Evolutionary conservation across 1,140 invertebrate species (phyloP), one percentile per base, ranked within the genome.

Genomic region (Brachionus koreanus): DNA sequence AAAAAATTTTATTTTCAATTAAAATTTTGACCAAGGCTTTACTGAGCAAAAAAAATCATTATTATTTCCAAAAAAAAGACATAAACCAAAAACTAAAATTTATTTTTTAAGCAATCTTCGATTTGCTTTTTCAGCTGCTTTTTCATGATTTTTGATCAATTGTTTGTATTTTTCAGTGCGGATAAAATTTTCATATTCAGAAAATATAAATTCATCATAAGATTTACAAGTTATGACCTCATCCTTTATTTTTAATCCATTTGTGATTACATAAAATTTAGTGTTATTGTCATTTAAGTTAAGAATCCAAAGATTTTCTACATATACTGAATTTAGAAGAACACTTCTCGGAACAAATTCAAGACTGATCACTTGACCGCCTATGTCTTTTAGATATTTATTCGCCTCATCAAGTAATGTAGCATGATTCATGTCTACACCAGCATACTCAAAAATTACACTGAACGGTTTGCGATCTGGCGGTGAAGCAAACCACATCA

Each of bases 131-230:
- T 74, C 39, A 13, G 43, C 46, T n/a, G 39, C 23, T 74, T 74
- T 74, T 65, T 79, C 76, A 79, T 79, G 76, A 57, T 79, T 57
- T 25, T 79, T 79, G 23, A 79, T 37, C 33, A 79, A 25, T 61
- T 79, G 76, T 29, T 79, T 79, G 16, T 61, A 79, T 79, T 79
- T 79, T 65, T 79, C 76, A 65, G 19, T 61, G 19, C 61, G 49
- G 12, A 79, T 65, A 61, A 79, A 79, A 37, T 61, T 57, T 42
- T 79, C 76, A 12, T 61, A 79, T 65, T 79, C 76, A 37, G 49
- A 1, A 65, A 79, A 79, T 65, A 79, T 79, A 79, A 79, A 79
- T 19, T 79, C 76, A 43, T 79, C 76, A 65, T 79, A 79, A 16
- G 76, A 79, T 61, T 79, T 79, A 19, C 33, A 39, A 42, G 25